Evolutionary conservation across 2,888 invertebrate genomes (phyloP), one percentile per base, ranked within the genome.

Genomic region (Drosophila yooni): DNA sequence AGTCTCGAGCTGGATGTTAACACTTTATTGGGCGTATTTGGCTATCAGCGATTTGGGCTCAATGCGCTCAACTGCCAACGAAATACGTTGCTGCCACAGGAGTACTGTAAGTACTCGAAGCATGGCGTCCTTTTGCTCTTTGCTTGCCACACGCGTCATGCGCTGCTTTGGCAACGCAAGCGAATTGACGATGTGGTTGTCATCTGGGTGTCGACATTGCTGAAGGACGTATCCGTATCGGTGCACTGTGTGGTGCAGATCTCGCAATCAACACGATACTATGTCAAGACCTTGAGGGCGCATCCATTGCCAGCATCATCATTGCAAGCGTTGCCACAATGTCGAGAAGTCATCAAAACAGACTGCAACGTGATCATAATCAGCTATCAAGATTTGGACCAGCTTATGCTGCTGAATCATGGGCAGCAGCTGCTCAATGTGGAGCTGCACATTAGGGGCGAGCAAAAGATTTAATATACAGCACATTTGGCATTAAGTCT

Each of bases 61-160:
- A 87, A 88, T 69, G 79, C 89, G 1, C 60, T 88, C 0, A 84
- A 71, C 8, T 87, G 82, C 29, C 51, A 70, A 1, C 59, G 89
- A 7, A 83, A 84, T 54, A 84, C 68, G 10, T 34, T 78, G 10
- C 50, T 84, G 11, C 79, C 89, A 1, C n/a, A 56, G 7, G 59
- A 67, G 1, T 84, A 78, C 33, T 75, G 88, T 5, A 61, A 68
- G 29, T 89, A 34, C 29, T 88, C 88, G 3, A 79, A 84, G 57
- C 85, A 89, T 29, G 72, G 70, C 4, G 57, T 79, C 0, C 38
- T 84, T 0, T 46, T 84, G 65, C 62, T 89, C 5, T 89, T 84
- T 40, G 89, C 75, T 21, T 87, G 88, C 48, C 89, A 75, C 11
- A 87, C 89, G 7, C 54, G 66, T 0, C 79, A 89, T 21, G 59